Evolutionary conservation across 2,888 invertebrate genomes (phyloP).

Genomic region (Pristionchus mayeri): DNA sequence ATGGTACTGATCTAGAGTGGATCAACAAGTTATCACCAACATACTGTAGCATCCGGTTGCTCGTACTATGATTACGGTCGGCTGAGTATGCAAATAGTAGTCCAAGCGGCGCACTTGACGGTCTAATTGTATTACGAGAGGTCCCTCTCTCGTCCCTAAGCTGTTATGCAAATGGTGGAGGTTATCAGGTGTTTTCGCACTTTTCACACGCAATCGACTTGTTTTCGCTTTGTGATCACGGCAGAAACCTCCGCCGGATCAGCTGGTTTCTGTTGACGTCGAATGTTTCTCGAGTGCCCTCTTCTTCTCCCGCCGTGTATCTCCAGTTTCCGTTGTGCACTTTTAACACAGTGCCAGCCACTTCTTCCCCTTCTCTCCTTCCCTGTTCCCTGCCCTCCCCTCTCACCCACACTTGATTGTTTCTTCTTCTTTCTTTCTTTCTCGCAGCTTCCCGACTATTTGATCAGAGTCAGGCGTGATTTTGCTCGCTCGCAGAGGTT

Average conservation of each 20-base stretch:
- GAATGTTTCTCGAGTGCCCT: not conserved
- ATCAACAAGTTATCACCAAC: no score
- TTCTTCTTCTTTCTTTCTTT: conserved; percentile 4
- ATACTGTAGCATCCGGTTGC: no score
- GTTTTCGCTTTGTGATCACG: not conserved
- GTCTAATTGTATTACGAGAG: no score
- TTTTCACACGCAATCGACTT: not conserved
- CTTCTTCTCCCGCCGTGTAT: not conserved
- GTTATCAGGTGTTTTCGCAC: not conserved
- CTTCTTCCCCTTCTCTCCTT: not conserved
- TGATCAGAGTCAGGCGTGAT: conserved; percentile 40
- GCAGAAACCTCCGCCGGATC: not conserved
- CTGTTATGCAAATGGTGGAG: conserved; percentile 1
- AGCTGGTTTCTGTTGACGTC: not conserved
- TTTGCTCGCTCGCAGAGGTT: not conserved
- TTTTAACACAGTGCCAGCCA: not conserved
- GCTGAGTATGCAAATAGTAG: no score
- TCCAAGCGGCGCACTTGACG: no score
- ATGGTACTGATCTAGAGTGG: no score
- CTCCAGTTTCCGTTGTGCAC: not conserved
- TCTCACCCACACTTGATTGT: conserved; percentile 13
- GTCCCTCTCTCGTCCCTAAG: not conserved
- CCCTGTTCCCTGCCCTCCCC: not conserved
- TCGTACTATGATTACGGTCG: no score
- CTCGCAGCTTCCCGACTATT: conserved; percentile 1